Evolutionary conservation across 92 coral and sea anemone genomes (phyloP).

Genomic region (Epizoanthus fatuus): DNA sequence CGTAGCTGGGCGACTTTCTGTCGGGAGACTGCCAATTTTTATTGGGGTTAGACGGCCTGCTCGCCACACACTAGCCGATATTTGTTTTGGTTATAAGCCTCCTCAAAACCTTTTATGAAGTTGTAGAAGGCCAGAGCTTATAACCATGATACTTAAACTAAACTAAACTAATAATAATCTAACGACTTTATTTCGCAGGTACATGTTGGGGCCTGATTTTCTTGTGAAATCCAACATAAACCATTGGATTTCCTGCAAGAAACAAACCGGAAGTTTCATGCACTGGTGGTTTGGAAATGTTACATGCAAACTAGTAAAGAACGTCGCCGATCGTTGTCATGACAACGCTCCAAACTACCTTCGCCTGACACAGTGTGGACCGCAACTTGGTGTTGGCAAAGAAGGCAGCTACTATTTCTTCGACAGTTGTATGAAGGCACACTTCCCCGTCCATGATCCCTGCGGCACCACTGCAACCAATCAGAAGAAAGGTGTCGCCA

Average conservation of each 20-base stretch:
- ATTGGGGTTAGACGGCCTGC: too few species aligned
- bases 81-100: too few species aligned
- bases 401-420: slow-evolving; percentile 17
- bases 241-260: slow-evolving; percentile 41
- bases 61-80: too few species aligned
- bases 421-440: slow-evolving; percentile 17
- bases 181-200: slow-evolving; percentile 6
- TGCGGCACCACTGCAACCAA: slow-evolving; percentile 14
- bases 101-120: too few species aligned
- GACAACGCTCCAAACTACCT: slow-evolving; percentile 32
- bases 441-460: slow-evolving; percentile 34
- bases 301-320: slow-evolving; percentile 25
- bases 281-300: slow-evolving; percentile 42
- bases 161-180: neutral
- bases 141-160: too few species aligned
- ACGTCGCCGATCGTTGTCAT: slow-evolving; percentile 14
- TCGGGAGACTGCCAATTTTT: too few species aligned
- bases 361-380: slow-evolving; percentile 18
- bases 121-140: too few species aligned
- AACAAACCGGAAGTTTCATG: slow-evolving; percentile 22
- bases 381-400: neutral
- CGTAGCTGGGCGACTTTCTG: too few species aligned
- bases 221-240: slow-evolving; percentile 42
- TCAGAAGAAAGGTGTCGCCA: slow-evolving; percentile 8
- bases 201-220: slow-evolving; percentile 28